phyloP scores from a whole-genome alignment of 2,888 invertebrate species.

The Agrotis puta region DNA sequence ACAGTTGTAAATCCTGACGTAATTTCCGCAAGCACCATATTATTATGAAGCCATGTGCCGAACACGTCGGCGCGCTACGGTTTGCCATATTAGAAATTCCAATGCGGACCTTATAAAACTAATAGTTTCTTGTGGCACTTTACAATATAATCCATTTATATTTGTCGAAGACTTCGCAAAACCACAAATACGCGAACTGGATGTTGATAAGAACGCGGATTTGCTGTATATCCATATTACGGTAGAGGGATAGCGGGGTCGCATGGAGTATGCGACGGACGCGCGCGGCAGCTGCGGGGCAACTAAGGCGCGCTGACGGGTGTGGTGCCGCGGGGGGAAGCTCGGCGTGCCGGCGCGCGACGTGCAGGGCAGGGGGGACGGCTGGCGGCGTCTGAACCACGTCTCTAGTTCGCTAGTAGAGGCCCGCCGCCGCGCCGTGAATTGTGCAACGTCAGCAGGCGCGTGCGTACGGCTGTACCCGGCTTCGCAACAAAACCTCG shows the following conservation, averaged over 20 bases:
- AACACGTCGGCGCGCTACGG: conserved; percentile 88
- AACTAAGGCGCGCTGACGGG: conserved; percentile 79
- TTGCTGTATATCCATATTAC: conserved; percentile 90
- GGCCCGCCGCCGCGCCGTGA: conserved; percentile 80
- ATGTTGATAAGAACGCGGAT: conserved; percentile 88
- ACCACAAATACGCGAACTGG: conserved; percentile 89
- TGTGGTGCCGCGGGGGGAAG: conserved; percentile 66
- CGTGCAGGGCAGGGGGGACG: conserved; percentile 62
- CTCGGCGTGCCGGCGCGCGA: conserved; percentile 60
- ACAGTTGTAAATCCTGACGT: conserved; percentile 77
- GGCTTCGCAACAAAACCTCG: conserved; percentile 73
- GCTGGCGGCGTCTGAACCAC: conserved; percentile 79
- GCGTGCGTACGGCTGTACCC: conserved; percentile 80
- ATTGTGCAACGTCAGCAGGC: conserved; percentile 88
- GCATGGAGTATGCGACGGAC: conserved; percentile 88
- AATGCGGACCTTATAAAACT: conserved; percentile 88
- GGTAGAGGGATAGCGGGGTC: conserved; percentile 82
- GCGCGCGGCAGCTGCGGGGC: conserved; percentile 90
- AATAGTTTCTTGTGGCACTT: conserved; percentile 82
- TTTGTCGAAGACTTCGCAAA: conserved; percentile 89
- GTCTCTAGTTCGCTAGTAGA: conserved; percentile 78
- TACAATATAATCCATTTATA: conserved; percentile 91
- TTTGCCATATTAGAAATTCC: conserved; percentile 88
- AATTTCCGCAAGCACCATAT: conserved; percentile 85
- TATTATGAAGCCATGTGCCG: conserved; percentile 88